Percentiles rank a stretch among this genome's conserved stretches.
These are phyloP conservation scores for Leptonema lineaticorne DNA, from an alignment of 1,140 invertebrate genomes.

Conservation along the genomic window DNA sequence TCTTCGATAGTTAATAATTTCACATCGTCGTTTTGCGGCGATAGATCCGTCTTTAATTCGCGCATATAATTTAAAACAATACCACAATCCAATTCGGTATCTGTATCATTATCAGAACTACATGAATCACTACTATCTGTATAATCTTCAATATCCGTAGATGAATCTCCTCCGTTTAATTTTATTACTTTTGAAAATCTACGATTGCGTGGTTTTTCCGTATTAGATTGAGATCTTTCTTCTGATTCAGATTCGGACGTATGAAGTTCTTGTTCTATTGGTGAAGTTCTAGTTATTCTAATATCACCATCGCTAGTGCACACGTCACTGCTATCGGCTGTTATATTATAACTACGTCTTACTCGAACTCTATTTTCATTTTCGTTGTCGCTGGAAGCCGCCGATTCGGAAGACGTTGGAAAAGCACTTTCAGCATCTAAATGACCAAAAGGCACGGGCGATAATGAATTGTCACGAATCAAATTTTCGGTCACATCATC, in stretches of 20 bases:
- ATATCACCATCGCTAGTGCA: conserved; percentile 28
- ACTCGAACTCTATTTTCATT: conserved; percentile 46
- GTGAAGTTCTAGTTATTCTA: neutral
- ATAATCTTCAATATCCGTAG: conserved; percentile 62
- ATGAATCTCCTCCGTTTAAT: conserved; percentile 68
- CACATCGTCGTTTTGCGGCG: neutral
- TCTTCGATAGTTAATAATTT: conserved; percentile 29
- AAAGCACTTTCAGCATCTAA: conserved; percentile 59
- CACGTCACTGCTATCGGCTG: conserved; percentile 41
- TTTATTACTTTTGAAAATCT: conserved; percentile 73
- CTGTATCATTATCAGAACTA: conserved; percentile 57
- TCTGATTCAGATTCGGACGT: conserved; percentile 60
- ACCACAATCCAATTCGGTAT: conserved; percentile 54
- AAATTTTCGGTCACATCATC: neutral
- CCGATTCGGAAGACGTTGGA: conserved; percentile 56
- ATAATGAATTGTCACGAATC: conserved; percentile 42
- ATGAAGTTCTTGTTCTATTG: conserved; percentile 51
- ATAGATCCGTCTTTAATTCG: conserved; percentile 42
- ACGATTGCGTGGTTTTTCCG: conserved; percentile 58
- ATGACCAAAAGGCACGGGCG: conserved; percentile 54
- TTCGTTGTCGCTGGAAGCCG: conserved; percentile 55
- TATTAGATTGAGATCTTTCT: conserved; percentile 67
- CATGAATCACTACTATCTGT: conserved; percentile 57
- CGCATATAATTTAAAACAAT: conserved; percentile 51
- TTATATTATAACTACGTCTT: conserved; percentile 57